These are phyloP conservation scores for Chymomyza procnemis DNA, from an alignment of 2,888 invertebrate species.

Conservation along the genomic window DNA sequence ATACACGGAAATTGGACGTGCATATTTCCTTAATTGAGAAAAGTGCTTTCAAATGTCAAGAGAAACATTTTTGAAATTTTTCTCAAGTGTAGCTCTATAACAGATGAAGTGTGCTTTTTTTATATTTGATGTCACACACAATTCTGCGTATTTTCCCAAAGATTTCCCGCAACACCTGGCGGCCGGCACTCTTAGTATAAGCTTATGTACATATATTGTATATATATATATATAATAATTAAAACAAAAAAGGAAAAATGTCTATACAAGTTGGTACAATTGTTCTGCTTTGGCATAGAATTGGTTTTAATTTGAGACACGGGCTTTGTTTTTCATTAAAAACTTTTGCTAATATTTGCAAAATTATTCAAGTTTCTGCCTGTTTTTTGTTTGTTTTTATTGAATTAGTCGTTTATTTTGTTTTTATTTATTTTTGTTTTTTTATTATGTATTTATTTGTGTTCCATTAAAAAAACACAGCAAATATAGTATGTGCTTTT, in stretches of 20 bases:
- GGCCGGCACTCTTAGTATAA: no score
- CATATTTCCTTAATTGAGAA: no score
- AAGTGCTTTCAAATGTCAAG: no score
- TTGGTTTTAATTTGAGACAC: not conserved
- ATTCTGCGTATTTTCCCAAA: conserved; percentile 37
- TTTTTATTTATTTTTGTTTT: no score
- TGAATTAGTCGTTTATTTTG: conserved; percentile 10
- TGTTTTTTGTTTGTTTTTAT: conserved; percentile 17
- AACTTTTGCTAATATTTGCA: conserved; percentile 41
- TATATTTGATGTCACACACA: conserved; percentile 2
- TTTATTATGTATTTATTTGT: conserved; percentile 2
- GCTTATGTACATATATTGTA: no score
- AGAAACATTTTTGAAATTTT: not conserved
- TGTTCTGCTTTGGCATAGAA: conserved; percentile 5
- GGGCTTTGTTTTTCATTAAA: not conserved
- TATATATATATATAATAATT: no score
- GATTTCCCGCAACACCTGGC: not conserved
- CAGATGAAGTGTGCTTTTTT: not conserved
- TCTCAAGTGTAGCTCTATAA: not conserved
- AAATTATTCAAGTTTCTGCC: conserved; percentile 39
- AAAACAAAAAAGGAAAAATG: not conserved
- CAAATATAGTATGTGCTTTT: not conserved
- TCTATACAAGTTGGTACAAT: not conserved
- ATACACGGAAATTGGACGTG: no score
- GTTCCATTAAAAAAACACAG: conserved; percentile 17